Evolutionary conservation across 2,888 invertebrate species (phyloP), one percentile per base, ranked within the genome.

Genomic region (Frankliniella fusca): DNA sequence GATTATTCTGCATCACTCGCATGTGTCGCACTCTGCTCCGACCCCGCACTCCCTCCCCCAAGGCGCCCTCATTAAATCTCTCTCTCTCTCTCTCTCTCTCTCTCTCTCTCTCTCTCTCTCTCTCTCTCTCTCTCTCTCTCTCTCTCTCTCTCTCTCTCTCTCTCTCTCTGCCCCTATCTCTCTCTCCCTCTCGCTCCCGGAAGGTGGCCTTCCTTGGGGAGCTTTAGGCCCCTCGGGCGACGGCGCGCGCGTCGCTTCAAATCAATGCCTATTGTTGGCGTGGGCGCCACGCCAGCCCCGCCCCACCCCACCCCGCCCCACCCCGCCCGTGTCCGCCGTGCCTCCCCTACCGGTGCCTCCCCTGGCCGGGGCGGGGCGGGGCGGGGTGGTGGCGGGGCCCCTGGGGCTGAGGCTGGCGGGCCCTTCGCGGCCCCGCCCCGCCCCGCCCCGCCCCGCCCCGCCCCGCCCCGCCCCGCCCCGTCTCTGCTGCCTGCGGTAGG

Each of bases 191-290:
- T 54, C 20, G 10, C 18, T 20, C 54, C 12, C 20, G 20, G 5
- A 54, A 54, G 54, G 54, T 54, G 54, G 54, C 54, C 38, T 38
- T 38, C 38, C 38, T 54, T 54, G 20, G 18, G 54, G 54, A 20
- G 54, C 54, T 54, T 54, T 54, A 8, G 15, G 18, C 5, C 7
- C 54, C 54, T 20, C 18, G 12, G 15, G 54, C 54, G 54, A 20
- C 15, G 54, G 54, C 54, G 54, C 20, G 54, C 54, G 11, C 70
- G 23, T 76, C 70, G 27, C 27, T 27, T 76, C 70, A 76, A 76
- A 76, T 76, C 70, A 27, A 76, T 76, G 70, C 70, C 70, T 27
- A 76, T 76, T 76, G 70, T 76, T 76, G 27, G 70, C 27, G 70
- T 76, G 23, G 70, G 70, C 70, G 38, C 38, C 38, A 38, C 38